Evolutionary conservation across 1,140 invertebrate genomes (phyloP).

Genomic region (Alviniconcha marisindica): DNA sequence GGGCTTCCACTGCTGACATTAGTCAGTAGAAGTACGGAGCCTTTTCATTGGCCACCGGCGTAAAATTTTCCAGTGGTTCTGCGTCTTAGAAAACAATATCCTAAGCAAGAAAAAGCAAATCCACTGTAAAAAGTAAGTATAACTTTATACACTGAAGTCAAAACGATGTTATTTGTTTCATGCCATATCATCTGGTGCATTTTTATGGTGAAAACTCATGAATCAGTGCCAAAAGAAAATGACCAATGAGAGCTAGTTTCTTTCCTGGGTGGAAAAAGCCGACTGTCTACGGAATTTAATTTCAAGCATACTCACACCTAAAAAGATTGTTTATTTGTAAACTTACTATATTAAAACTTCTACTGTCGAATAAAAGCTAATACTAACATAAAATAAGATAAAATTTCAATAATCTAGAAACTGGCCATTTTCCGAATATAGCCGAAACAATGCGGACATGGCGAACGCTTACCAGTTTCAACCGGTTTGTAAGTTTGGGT

Average conservation of each 20-base stretch:
- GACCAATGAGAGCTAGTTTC: constrained; percentile 4
- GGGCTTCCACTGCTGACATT: constrained; percentile 1
- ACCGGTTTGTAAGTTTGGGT: constrained; percentile 73
- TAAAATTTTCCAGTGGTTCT: constrained; percentile 47
- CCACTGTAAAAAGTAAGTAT: background rate
- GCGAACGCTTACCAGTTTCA: constrained; percentile 74
- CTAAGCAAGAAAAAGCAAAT: background rate
- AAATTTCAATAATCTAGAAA: background rate
- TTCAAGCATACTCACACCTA: background rate
- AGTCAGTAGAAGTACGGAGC: background rate
- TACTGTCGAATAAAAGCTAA: background rate
- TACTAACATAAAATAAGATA: constrained; percentile 6
- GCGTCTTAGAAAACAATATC: background rate
- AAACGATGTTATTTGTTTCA: background rate
- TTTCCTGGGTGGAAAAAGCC: constrained; percentile 43
- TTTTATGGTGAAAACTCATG: background rate
- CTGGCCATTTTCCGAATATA: constrained; percentile 30
- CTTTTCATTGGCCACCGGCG: constrained; percentile 38
- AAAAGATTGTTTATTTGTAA: background rate
- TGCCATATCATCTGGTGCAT: background rate
- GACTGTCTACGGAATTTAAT: constrained; percentile 39
- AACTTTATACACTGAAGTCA: background rate
- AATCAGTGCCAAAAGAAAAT: background rate
- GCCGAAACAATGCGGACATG: constrained; percentile 66
- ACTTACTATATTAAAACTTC: background rate